Evolutionary conservation across 2,888 invertebrate species (phyloP), one percentile per base, ranked within the genome.

Genomic region (Autographa pulchrina): DNA sequence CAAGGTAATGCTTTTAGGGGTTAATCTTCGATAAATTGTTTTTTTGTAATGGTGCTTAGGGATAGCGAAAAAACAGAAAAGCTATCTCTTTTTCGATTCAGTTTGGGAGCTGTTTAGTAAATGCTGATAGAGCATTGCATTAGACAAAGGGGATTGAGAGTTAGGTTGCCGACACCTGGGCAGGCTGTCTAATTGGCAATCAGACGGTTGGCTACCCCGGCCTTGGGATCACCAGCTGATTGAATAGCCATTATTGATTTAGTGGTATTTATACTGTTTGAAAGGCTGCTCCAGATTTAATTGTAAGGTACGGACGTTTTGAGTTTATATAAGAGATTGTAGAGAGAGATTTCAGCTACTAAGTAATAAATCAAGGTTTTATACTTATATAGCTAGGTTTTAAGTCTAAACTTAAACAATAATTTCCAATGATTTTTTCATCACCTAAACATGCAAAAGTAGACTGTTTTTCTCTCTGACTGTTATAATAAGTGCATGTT

Each of bases 141-240:
- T 86, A 87, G 80, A 86, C 84, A 79, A 85, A 86, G 80, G 81
- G 83, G 78, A 85, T 83, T 82, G 78, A 76, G 76, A 84, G 82
- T 66, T 63, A 64, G 70, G 65, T 78, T 70, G 72, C 80, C 80
- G 80, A 85, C 89, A 91, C 90, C 90, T 91, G 90, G 83, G 74
- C 79, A 79, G 82, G 78, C 81, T 78, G 74, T 81, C 82, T 90
- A 90, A 91, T 92, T 91, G 90, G 80, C 89, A 91, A 90, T 92
- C 90, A 90, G 88, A 89, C 88, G 88, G 87, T 86, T 88, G 85
- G 83, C 83, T 85, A 85, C 86, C 84, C 73, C 75, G 74, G 75
- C 77, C 80, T 77, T 71, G 67, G 62, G 69, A 77, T 74, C 77
- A 72, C 43, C 20, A 60, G 58, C 70, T 70, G 74, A 77, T 82